Base-by-base conservation (phyloP, 2,113 vertebrate genomes). In the Hippotragus niger region DNA sequence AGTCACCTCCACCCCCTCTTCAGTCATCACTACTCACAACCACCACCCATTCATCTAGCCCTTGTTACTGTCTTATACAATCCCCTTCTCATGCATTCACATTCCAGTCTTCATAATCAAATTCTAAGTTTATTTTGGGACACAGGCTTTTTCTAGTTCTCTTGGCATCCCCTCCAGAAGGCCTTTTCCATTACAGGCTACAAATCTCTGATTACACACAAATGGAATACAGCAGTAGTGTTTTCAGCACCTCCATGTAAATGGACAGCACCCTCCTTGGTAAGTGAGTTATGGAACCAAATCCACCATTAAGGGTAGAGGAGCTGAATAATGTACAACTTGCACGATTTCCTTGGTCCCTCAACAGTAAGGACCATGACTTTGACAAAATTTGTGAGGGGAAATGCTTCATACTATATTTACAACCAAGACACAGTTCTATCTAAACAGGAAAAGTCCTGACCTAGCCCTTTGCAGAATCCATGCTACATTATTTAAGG, bases 231-330 rank as follows among this genome's bases (percentile, higher is more conserved):
- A 36, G 36, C 1, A 81, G 25, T 40, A 58, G 58, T 50, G 31
- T 94, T 82, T 88, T 60, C 67, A 81, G 55, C 58, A 83, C 76
- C 88, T 94, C 52, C 52, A 57, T 3, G 21, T 13, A 11, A 45
- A 91, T 64, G 88, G 86, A 88, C 1, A 92, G 83, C 55, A 95
- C 40, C 43, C 47, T 19, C 33, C 58, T 55, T 47, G 80, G 40
- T 62, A 64, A 86, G 40, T 4, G 57, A 64, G 55, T 71, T 60
- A 17, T 14, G 53, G 40, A 29, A 82, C 58, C 19, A 31, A 90
- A 88, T 5, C 47, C 9, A 60, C 53, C 58, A 40, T 29, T 90
- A 45, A 86, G 11, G 67, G 89, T 2, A 47, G 25, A 84, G 2
- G 16, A 36, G 31, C 27, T 40, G 23, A 82, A 64, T 17, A 81